A percentile compares a stretch with the other conserved stretches of the same genome.
These are phyloP conservation scores for Thamnophis sirtalis DNA, from an alignment of 2,113 vertebrate genomes.

Conservation along the genomic window DNA sequence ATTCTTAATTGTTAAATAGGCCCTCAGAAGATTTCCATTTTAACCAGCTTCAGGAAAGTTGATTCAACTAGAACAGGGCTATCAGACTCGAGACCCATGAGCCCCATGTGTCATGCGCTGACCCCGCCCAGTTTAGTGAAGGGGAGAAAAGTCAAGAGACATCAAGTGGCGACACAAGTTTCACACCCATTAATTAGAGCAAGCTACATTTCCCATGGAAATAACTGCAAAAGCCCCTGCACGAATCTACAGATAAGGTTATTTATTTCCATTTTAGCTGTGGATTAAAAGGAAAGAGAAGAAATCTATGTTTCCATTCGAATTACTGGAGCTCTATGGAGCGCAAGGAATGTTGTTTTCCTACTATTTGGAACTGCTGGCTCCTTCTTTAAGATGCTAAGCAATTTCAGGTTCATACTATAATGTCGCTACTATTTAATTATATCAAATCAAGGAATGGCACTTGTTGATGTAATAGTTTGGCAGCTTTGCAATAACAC, in stretches of 20 bases:
- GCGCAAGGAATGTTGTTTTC: background rate
- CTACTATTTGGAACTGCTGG: background rate
- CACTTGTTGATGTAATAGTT: background rate
- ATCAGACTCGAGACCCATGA: too few relatives aligned
- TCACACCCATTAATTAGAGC: background rate
- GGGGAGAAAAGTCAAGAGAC: too few relatives aligned
- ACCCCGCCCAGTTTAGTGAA: too few relatives aligned
- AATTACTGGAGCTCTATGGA: background rate
- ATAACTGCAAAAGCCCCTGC: too few relatives aligned
- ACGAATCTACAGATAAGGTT: background rate
- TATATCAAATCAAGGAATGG: background rate
- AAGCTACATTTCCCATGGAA: background rate
- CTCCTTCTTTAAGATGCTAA: background rate
- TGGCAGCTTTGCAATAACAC: background rate
- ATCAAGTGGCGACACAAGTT: too few relatives aligned
- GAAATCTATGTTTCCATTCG: background rate
- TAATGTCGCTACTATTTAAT: background rate
- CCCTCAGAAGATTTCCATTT: background rate
- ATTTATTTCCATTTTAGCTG: background rate
- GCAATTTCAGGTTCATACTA: background rate
- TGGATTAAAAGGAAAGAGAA: background rate
- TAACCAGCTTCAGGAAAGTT: background rate
- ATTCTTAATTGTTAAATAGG: background rate
- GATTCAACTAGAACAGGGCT: background rate
- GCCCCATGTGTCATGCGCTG: too few relatives aligned